Percentiles rank a stretch among this genome's conserved stretches.
phyloP scores from a whole-genome alignment of 2,888 invertebrate species.

The Meteorus cinctellus region DNA sequence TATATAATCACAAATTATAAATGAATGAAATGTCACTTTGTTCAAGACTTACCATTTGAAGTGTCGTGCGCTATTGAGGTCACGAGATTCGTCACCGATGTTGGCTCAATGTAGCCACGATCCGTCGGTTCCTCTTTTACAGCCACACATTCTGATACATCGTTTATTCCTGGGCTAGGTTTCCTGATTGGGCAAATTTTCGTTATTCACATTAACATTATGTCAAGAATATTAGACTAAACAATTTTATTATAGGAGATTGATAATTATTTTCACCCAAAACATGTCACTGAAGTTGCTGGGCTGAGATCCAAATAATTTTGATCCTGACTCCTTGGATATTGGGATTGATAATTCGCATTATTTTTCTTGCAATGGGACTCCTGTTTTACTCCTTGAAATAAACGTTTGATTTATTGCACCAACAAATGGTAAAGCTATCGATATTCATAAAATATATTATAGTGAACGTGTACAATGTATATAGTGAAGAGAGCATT shows the following conservation, averaged over 20 bases:
- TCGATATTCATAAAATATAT: slow-evolving; percentile 4
- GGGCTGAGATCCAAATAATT: slow-evolving; percentile 62
- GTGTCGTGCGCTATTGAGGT: slow-evolving; percentile 57
- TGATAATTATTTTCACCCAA: slow-evolving; percentile 53
- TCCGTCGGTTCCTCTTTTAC: slow-evolving; percentile 66
- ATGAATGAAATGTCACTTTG: slow-evolving; percentile 6
- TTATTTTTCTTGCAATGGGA: slow-evolving; percentile 56
- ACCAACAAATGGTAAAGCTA: neutral
- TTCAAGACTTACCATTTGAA: slow-evolving; percentile 57
- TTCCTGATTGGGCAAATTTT: slow-evolving; percentile 41
- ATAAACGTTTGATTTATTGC: slow-evolving; percentile 1
- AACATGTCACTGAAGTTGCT: slow-evolving; percentile 57
- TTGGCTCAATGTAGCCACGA: slow-evolving; percentile 62
- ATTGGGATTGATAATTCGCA: slow-evolving; percentile 58
- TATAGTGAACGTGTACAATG: neutral
- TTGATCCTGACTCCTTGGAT: slow-evolving; percentile 48
- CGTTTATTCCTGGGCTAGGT: slow-evolving; percentile 53
- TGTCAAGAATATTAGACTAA: neutral
- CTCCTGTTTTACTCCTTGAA: slow-evolving; percentile 60
- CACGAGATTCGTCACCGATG: slow-evolving; percentile 56
- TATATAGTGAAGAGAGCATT: neutral
- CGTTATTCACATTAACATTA: too few relatives aligned
- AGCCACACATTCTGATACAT: slow-evolving; percentile 59
- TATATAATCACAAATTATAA: slow-evolving; percentile 17
- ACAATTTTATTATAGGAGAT: neutral